phyloP scores from a whole-genome alignment of 2,797 vertebrate species.

The Lateolabrax maculatus region DNA sequence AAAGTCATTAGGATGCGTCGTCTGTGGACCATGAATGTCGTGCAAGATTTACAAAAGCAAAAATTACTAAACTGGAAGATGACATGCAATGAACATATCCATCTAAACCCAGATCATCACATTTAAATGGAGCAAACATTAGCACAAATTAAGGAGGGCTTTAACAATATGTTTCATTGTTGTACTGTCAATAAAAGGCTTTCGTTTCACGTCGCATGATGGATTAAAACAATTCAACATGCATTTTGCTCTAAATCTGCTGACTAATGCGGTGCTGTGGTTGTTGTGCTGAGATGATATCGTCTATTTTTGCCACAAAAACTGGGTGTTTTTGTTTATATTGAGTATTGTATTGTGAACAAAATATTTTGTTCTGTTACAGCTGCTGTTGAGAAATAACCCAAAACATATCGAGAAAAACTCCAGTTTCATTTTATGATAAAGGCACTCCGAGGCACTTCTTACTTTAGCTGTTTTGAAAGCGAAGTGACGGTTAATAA shows the following conservation, averaged over 20 bases:
- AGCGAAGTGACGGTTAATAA: not conserved
- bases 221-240: conserved; percentile 26
- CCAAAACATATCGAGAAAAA: not conserved
- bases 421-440: not conserved
- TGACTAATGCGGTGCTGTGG: conserved; percentile 17
- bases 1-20: not conserved
- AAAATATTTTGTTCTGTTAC: conserved; percentile 9
- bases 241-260: not conserved
- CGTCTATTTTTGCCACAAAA: conserved; percentile 3
- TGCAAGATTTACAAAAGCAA: not conserved
- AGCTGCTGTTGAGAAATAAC: conserved; percentile 16
- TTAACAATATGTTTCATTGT: conserved; percentile 16
- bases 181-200: conserved; percentile 15
- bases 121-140: conserved; percentile 17
- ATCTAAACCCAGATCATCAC: not conserved
- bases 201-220: not conserved
- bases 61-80: not conserved
- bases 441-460: not conserved
- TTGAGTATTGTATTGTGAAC: not conserved
- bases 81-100: not conserved
- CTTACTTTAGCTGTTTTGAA: not conserved
- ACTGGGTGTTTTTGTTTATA: not conserved
- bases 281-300: not conserved
- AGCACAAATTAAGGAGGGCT: conserved; percentile 6
- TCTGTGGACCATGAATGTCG: not conserved